A percentile compares a stretch with the other conserved stretches of the same genome.
Evolutionary conservation across 2,888 invertebrate genomes (phyloP).

Genomic region (Rotaria macrura): DNA sequence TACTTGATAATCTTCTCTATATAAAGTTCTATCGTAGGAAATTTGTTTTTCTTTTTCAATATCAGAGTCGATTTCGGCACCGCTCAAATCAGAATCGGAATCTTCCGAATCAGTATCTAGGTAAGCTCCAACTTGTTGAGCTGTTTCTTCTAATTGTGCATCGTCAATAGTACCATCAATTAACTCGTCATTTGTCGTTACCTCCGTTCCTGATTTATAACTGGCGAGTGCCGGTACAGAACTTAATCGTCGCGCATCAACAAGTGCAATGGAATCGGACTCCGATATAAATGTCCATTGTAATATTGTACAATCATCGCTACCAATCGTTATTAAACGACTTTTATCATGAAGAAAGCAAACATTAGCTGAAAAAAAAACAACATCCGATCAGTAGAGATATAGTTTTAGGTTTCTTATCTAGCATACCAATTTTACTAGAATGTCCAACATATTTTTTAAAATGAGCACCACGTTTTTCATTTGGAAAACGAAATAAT

Average conservation of each 20-base stretch:
- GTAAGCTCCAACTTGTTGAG: constrained; percentile 39
- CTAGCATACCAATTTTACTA: constrained; percentile 39
- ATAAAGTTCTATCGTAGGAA: constrained; percentile 42
- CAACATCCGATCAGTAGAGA: too few relatives aligned
- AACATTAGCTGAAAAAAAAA: constrained; percentile 51
- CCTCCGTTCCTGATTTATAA: neutral
- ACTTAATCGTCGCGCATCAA: neutral
- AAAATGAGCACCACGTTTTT: constrained; percentile 50
- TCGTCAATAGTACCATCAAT: neutral
- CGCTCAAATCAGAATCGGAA: constrained; percentile 49
- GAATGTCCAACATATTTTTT: constrained; percentile 51
- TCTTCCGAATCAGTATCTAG: constrained; percentile 49
- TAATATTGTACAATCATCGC: constrained; percentile 51
- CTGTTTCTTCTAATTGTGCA: neutral
- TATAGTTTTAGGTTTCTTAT: too few relatives aligned
- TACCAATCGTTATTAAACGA: constrained; percentile 49
- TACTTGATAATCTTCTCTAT: constrained; percentile 42
- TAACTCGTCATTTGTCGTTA: neutral
- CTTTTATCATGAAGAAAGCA: constrained; percentile 48
- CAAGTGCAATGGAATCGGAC: neutral
- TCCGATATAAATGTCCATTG: constrained; percentile 48
- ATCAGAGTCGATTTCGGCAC: constrained; percentile 48
- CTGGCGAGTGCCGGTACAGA: neutral
- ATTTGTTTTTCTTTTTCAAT: constrained; percentile 48
- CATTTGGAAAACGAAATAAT: constrained; percentile 47